Percentiles rank a stretch among this genome's conserved stretches.
phyloP scores from a whole-genome alignment of 2,797 vertebrate species.

The Alca torda region DNA sequence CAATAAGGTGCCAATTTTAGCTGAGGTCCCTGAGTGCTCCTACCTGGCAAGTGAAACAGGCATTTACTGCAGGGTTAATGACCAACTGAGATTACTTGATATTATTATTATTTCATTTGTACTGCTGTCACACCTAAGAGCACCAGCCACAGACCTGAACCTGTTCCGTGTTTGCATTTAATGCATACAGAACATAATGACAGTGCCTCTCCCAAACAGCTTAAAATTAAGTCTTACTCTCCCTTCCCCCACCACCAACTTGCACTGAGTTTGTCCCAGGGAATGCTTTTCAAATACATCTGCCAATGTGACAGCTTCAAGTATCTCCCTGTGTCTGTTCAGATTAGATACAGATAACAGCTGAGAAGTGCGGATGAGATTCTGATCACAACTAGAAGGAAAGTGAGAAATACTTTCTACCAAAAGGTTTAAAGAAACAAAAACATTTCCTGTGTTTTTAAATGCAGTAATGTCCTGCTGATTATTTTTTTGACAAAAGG shows the following conservation, averaged over 20 bases:
- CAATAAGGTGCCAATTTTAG: slow-evolving; percentile 57
- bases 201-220: slow-evolving; percentile 54
- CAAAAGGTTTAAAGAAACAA: slow-evolving; percentile 21
- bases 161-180: slow-evolving; percentile 61
- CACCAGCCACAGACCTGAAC: slow-evolving; percentile 51
- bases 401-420: background rate
- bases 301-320: background rate
- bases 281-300: background rate
- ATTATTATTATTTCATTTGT: slow-evolving; percentile 65
- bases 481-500: background rate
- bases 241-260: background rate
- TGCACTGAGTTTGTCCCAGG: background rate
- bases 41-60: slow-evolving; percentile 14
- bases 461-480: background rate
- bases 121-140: slow-evolving; percentile 53
- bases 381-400: background rate
- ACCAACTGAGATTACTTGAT: slow-evolving; percentile 51
- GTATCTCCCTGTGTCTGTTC: background rate
- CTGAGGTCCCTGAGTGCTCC: slow-evolving; percentile 3
- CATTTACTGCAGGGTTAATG: slow-evolving; percentile 53
- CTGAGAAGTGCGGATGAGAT: background rate
- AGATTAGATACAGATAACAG: background rate
- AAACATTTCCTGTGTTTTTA: background rate
- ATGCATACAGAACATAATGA: slow-evolving; percentile 49
- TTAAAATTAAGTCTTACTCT: slow-evolving; percentile 39